A percentile compares a stretch with the other conserved stretches of the same genome.
Conservation (phyloP, 92 coral and sea anemone genomes). For the Heliopora coerulea region DNA sequence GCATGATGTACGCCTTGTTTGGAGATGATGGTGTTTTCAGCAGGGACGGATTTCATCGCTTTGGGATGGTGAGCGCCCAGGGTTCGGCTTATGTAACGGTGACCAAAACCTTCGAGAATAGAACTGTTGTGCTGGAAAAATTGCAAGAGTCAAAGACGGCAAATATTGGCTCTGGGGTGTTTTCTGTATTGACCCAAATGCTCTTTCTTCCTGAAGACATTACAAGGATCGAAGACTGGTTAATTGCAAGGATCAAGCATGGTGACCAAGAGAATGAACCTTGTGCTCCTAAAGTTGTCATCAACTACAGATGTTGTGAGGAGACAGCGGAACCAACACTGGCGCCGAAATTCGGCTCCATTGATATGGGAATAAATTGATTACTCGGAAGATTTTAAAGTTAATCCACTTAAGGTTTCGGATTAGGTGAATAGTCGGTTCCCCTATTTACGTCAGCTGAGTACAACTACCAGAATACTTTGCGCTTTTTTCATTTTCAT, state of each 20-base stretch:
- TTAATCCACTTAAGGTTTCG: background rate
- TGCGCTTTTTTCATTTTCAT: too few relatives aligned
- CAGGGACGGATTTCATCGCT: constrained; percentile 69
- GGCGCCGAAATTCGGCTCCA: constrained; percentile 68
- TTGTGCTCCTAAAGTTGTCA: constrained; percentile 71
- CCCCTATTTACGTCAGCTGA: too few relatives aligned
- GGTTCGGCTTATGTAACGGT: constrained; percentile 10
- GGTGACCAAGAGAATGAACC: constrained; percentile 68
- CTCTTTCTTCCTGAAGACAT: constrained; percentile 65
- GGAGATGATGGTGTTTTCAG: constrained; percentile 77
- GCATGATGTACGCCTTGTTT: constrained; percentile 62
- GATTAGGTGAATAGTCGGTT: too few relatives aligned
- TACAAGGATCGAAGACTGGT: constrained; percentile 61
- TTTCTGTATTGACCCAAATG: constrained; percentile 63
- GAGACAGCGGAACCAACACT: constrained; percentile 55
- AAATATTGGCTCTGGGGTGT: constrained; percentile 46
- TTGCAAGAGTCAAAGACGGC: constrained; percentile 4
- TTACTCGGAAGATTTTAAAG: background rate
- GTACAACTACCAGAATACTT: too few relatives aligned
- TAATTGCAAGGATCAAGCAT: constrained; percentile 49
- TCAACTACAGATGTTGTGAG: constrained; percentile 79
- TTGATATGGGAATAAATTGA: constrained; percentile 67
- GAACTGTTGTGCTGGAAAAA: background rate
- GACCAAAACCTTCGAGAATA: background rate
- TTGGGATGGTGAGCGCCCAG: constrained; percentile 59